Evolutionary conservation across 2,113 vertebrate species (phyloP), one percentile per base, ranked within the genome.

Genomic region (Circaetus cinerascens): DNA sequence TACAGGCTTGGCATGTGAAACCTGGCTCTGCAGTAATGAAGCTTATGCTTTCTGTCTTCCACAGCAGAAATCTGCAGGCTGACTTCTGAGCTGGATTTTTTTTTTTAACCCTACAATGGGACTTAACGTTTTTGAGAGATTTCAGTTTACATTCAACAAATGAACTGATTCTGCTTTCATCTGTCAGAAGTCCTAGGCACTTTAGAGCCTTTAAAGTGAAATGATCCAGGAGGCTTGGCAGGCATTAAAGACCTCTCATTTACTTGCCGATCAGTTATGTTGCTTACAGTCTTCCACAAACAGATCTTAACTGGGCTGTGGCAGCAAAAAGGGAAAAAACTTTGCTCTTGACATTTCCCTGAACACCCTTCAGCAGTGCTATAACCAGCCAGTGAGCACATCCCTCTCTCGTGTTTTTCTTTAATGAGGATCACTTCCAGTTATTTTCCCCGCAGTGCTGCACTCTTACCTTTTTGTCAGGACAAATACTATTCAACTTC

Each of bases 171-270:
- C 46, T 88, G 50, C 78, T 96, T 95, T 97, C 43, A 86, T 95
- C 81, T 90, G 32, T 90, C 92, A 94, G 41, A 88, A 93, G 67
- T 94, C 82, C 71, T 69, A 51, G 3, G 7, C n/a, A 45, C 40
- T 94, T 90, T 57, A 72, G 67, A 95, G 72, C 57, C 78, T 90
- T 94, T 92, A 73, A 90, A 77, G 32, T 60, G 22, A 73, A 90
- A 76, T 66, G 48, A 86, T 88, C 93, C 48, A 15, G 71, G 75
- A 67, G 71, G 67, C 67, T 96, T 67, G 88, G 81, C 67, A 51
- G 85, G 57, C 46, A 86, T 95, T 93, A 96, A 88, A 86, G 62
- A 38, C n/a, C 41, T 76, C 78, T 94, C 81, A 77, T 88, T 96
- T 88, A 63, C 55, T 66, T 95, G 81, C 81, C 0, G 7, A 66